These are phyloP conservation scores for Scylla paramamosain DNA, from an alignment of 1,140 invertebrate species.

Conservation along the genomic window DNA sequence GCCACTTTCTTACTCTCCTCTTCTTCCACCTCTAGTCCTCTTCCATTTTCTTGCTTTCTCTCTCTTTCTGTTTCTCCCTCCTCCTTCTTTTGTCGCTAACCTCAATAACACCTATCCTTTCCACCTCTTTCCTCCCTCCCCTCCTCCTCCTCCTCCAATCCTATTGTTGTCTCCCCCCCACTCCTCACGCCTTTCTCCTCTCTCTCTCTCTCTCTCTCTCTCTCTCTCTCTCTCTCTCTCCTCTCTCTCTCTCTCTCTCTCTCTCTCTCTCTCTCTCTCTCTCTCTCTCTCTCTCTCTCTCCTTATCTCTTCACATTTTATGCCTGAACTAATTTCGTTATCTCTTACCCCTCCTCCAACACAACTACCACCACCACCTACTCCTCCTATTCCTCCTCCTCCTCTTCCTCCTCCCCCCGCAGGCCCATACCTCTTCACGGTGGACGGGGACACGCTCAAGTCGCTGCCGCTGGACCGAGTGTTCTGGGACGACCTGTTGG, in stretches of 20 bases:
- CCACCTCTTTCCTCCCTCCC: not conserved
- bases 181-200: not conserved
- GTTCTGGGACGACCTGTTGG: constrained; percentile 70
- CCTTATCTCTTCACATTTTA: not conserved
- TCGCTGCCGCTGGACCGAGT: constrained; percentile 58
- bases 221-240: not conserved
- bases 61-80: too few species aligned
- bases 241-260: not conserved
- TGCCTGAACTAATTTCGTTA: too few species aligned
- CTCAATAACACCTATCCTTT: not conserved
- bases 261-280: not conserved
- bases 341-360: too few species aligned
- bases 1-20: too few species aligned
- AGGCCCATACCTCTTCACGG: constrained; percentile 53
- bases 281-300: not conserved
- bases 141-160: not conserved
- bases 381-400: not conserved
- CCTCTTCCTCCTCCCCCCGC: not conserved
- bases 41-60: not conserved
- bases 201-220: not conserved
- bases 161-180: not conserved
- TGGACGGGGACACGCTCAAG: constrained; percentile 15
- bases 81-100: not conserved
- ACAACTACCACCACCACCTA: not conserved
- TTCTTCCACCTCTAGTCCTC: not conserved